Conservation (phyloP, 2,888 invertebrate species). For the Caenorhabditis virilis region DNA sequence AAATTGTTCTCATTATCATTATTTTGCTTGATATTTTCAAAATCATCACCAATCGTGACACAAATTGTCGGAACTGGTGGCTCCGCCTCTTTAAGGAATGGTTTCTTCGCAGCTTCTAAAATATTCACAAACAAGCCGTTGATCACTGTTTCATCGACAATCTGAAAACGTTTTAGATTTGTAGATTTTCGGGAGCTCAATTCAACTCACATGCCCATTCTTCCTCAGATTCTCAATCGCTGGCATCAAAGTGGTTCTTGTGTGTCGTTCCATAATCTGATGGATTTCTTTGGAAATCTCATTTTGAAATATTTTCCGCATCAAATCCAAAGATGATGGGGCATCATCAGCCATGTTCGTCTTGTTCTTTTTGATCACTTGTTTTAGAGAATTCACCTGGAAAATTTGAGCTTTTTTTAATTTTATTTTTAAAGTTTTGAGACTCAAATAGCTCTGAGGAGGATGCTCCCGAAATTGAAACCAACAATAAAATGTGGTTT, state of each 20-base stretch:
- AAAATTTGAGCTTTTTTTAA: too few species aligned
- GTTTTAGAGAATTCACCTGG: constrained; percentile 56
- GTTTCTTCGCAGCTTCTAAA: constrained; percentile 60
- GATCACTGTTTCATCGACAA: constrained; percentile 54
- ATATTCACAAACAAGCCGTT: constrained; percentile 56
- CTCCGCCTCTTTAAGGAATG: constrained; percentile 34
- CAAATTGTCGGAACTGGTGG: constrained; percentile 10
- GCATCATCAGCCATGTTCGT: constrained; percentile 62
- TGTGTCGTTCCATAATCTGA: constrained; percentile 63
- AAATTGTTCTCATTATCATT: constrained; percentile 28
- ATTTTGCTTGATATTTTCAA: constrained; percentile 3
- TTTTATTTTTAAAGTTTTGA: too few species aligned
- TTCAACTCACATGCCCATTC: constrained; percentile 60
- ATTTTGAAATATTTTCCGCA: constrained; percentile 59
- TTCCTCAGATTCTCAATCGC: constrained; percentile 64
- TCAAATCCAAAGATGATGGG: constrained; percentile 57
- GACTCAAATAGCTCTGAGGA: too few species aligned
- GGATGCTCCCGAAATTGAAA: too few species aligned
- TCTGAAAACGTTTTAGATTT: constrained; percentile 24
- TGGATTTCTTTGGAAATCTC: constrained; percentile 58
- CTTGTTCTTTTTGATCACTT: constrained; percentile 58
- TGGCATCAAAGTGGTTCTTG: constrained; percentile 63
- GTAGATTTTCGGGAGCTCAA: too few species aligned
- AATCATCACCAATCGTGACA: constrained; percentile 9
- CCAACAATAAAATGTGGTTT: too few species aligned